Evolutionary conservation across 2,797 vertebrate species (phyloP).

Genomic region (Enteromius mattozi): DNA sequence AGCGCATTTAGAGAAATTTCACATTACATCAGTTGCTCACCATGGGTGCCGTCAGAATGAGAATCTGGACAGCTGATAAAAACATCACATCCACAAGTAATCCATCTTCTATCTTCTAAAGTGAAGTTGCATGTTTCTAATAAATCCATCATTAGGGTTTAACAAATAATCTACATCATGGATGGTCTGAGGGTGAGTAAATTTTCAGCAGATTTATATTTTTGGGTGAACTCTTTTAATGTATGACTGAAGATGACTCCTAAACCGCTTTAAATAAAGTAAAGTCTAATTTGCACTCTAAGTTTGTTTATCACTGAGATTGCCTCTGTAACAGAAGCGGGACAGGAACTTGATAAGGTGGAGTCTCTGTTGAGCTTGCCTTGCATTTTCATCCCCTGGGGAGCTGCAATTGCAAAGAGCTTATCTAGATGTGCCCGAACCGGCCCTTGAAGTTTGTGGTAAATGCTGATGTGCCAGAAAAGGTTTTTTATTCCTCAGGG

Average conservation of each 20-base stretch:
- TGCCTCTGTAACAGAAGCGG: constrained; percentile 53
- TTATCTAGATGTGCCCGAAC: constrained; percentile 44
- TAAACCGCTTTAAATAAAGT: constrained; percentile 30
- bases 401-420: constrained; percentile 34
- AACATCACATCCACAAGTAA: not conserved
- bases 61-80: not conserved
- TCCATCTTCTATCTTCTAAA: not conserved
- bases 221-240: not conserved
- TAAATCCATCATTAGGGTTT: not conserved
- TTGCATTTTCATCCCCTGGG: constrained; percentile 34
- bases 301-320: constrained; percentile 68
- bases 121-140: not conserved
- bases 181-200: not conserved
- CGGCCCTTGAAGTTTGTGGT: constrained; percentile 45
- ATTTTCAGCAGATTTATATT: not conserved
- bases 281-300: constrained; percentile 40
- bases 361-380: constrained; percentile 49
- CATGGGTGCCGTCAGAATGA: not conserved
- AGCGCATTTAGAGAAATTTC: not conserved
- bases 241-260: constrained; percentile 5
- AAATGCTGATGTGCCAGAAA: constrained; percentile 49
- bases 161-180: not conserved
- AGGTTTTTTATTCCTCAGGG: constrained; percentile 26
- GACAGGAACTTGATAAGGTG: constrained; percentile 59
- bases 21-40: not conserved